Base-by-base conservation (phyloP, 1,140 invertebrate species). In the Drosophila persimilis region DNA sequence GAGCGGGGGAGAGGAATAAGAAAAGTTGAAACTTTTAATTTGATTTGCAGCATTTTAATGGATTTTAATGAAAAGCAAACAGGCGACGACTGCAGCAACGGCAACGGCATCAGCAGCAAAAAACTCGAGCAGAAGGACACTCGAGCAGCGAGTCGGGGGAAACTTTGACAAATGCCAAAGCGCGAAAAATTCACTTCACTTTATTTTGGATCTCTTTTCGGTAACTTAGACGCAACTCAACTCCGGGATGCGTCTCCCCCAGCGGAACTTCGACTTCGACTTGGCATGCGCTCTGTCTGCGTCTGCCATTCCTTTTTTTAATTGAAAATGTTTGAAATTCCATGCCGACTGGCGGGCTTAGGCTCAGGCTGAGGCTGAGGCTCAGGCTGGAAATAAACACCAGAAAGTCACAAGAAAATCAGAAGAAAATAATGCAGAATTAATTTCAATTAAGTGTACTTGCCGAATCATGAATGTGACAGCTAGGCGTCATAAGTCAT, bases 21-120 rank as follows among this genome's bases (percentile, higher is more conserved):
- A 39, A 77, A 70, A 88, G 74, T 75, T 56, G 57, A 89, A 89
- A 89, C 86, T 89, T 89, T 89, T 89, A 89, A 89, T 89, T 89
- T 89, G 86, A 89, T 89, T 89, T 89, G 80, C 85, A 86, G 85
- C 77, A 89, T 89, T 89, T 86, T 81, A 89, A 86, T 89, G 86
- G 86, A 85, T 85, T 81, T 81, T 80, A 89, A 89, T 88, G 84
- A 86, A 89, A 86, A 64, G 86, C 86, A 89, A 80, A 85, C 77
- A 85, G 72, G 70, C 65, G 52, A 67, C 73, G 77, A 71, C 44
- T 72, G 64, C 55, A 65, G 7, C 31, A 31, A 31, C 31, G 31
- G 31, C 31, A 31, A 43, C 20, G 35, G 54, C 53, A 62, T 35
- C 53, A 45, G 57, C 60, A 72, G 65, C 44, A 35, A 52, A 55